A percentile compares a stretch with the other conserved stretches of the same genome.
Evolutionary conservation across 23 tunicate genomes (phyloP).

Genomic region (Oikopleura dioica): DNA sequence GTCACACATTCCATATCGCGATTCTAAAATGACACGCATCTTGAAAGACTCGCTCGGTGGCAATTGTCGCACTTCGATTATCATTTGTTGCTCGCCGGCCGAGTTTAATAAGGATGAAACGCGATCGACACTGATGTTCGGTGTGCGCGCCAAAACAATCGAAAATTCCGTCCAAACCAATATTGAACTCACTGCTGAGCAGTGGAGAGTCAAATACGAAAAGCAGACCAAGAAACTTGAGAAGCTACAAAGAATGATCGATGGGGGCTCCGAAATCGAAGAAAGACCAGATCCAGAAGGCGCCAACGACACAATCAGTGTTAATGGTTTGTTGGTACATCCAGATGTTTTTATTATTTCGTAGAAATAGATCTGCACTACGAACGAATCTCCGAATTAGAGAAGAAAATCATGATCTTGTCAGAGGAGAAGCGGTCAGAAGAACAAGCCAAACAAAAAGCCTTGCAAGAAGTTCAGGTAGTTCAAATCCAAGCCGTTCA

Average conservation of each 20-base stretch:
- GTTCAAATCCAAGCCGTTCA: not conserved
- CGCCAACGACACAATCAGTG: not conserved
- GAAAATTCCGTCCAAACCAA: constrained; percentile 7
- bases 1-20: constrained; percentile 4
- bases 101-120: constrained; percentile 7
- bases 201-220: not conserved
- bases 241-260: not conserved
- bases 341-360: not conserved
- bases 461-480: constrained; percentile 12
- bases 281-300: not conserved
- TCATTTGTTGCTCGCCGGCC: not conserved
- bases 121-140: not conserved
- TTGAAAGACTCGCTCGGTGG: constrained; percentile 10
- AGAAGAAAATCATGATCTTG: not conserved
- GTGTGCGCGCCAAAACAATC: constrained; percentile 5
- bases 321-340: not conserved
- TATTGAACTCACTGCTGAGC: constrained; percentile 8
- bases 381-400: not conserved
- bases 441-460: constrained; percentile 1
- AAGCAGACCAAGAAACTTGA: not conserved
- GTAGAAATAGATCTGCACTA: not conserved
- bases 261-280: not conserved
- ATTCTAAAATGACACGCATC: constrained; percentile 12
- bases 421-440: not conserved
- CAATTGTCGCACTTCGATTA: constrained; percentile 2